Percentiles rank a stretch among this genome's conserved stretches.
phyloP scores from a whole-genome alignment of 2,888 invertebrate genomes.

The Chrysomela aeneicollis region DNA sequence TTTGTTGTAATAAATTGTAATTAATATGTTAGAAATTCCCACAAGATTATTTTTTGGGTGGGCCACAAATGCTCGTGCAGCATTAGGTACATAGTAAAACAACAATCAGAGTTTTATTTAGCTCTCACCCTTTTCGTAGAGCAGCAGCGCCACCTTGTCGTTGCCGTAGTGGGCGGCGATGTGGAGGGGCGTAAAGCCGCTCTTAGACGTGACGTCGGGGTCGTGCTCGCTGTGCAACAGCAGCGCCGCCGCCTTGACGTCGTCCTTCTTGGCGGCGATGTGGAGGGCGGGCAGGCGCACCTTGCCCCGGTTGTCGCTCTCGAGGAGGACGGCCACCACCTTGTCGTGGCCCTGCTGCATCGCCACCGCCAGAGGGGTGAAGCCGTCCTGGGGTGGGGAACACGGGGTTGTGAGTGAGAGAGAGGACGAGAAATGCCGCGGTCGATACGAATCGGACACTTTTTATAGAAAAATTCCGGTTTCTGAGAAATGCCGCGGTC shows the following conservation, averaged over 20 bases:
- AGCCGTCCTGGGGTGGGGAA: slow-evolving; percentile 80
- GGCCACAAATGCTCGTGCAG: too few relatives aligned
- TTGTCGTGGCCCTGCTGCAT: slow-evolving; percentile 98
- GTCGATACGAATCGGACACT: background rate
- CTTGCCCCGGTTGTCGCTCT: slow-evolving; percentile 96
- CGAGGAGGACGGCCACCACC: slow-evolving; percentile 93
- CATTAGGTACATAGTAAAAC: too few relatives aligned
- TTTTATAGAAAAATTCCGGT: too few relatives aligned
- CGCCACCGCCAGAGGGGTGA: slow-evolving; percentile 98
- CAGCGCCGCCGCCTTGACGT: slow-evolving; percentile 93
- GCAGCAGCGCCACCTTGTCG: slow-evolving; percentile 72
- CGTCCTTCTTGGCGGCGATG: slow-evolving; percentile 99
- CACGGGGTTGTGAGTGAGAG: too few relatives aligned
- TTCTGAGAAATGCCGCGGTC: too few relatives aligned
- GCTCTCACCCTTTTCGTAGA: slow-evolving; percentile 76
- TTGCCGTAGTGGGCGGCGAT: slow-evolving; percentile 99
- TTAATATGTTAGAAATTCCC: too few relatives aligned
- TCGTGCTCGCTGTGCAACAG: slow-evolving; percentile 93
- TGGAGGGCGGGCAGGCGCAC: slow-evolving; percentile 95
- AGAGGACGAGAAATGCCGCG: too few relatives aligned
- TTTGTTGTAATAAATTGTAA: too few relatives aligned
- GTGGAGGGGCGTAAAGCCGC: slow-evolving; percentile 97
- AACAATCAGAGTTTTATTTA: too few relatives aligned
- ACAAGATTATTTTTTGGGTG: too few relatives aligned
- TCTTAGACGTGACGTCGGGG: slow-evolving; percentile 96